Evolutionary conservation across 2,113 vertebrate species (phyloP).

Genomic region (Chitala chitala): DNA sequence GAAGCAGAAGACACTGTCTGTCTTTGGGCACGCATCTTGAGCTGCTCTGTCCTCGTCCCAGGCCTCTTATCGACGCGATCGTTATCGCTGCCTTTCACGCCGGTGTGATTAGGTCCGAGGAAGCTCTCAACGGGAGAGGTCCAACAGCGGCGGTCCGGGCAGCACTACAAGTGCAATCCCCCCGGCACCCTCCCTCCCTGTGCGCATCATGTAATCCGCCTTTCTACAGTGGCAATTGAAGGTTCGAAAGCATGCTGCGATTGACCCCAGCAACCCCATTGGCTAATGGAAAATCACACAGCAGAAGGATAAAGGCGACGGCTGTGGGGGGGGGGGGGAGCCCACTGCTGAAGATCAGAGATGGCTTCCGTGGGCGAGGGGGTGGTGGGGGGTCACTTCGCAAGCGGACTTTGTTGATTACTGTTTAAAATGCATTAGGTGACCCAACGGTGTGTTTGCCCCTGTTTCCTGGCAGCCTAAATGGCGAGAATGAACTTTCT

Average conservation of each 20-base stretch:
- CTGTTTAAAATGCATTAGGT: slow-evolving; percentile 23
- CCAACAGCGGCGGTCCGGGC: too few species aligned
- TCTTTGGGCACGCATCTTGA: too few species aligned
- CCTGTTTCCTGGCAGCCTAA: not conserved
- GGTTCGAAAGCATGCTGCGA: not conserved
- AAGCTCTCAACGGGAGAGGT: not conserved
- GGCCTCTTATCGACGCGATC: not conserved
- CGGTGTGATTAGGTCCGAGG: not conserved
- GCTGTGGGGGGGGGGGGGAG: too few species aligned
- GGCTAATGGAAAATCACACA: not conserved
- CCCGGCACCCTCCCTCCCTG: not conserved
- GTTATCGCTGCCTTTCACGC: not conserved
- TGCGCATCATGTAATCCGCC: not conserved
- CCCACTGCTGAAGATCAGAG: not conserved
- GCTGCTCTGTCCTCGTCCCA: not conserved
- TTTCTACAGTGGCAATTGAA: not conserved
- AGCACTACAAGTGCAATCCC: too few species aligned
- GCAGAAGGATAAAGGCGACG: not conserved
- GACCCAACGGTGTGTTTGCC: slow-evolving; percentile 1
- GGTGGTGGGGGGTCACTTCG: not conserved
- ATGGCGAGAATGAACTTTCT: slow-evolving; percentile 14
- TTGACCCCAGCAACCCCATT: not conserved
- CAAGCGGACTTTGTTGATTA: slow-evolving; percentile 8
- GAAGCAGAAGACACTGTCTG: too few species aligned
- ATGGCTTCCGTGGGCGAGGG: not conserved